Evolutionary conservation across 2,113 vertebrate genomes (phyloP).

Genomic region (Rhinoptilus africanus): DNA sequence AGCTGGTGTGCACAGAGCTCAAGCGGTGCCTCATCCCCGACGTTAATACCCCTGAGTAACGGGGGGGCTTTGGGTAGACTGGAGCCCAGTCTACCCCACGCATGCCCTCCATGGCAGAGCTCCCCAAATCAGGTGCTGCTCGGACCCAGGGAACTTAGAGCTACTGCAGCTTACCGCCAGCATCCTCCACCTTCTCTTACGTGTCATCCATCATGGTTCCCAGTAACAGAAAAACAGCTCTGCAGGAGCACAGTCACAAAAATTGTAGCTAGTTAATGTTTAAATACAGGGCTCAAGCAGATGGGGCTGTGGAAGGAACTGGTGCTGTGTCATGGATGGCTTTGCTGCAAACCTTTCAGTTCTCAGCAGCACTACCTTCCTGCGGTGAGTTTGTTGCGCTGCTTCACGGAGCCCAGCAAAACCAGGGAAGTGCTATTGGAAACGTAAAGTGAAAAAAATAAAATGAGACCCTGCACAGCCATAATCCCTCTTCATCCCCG

Average conservation of each 20-base stretch:
- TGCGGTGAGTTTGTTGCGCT: accelerated
- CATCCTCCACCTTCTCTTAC: neutral
- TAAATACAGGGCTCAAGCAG: neutral
- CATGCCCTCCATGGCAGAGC: accelerated
- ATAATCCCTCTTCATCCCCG: neutral
- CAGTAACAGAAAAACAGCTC: neutral
- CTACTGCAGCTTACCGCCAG: neutral
- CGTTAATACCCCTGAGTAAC: accelerated
- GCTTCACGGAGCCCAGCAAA: neutral
- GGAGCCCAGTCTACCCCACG: neutral
- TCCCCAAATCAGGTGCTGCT: neutral
- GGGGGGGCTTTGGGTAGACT: neutral
- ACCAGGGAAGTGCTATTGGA: neutral
- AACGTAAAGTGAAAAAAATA: neutral
- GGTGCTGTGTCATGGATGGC: too few relatives aligned
- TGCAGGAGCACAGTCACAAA: neutral
- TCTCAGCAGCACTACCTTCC: accelerated
- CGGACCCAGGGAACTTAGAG: neutral
- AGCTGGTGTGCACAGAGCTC: neutral
- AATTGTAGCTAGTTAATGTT: neutral
- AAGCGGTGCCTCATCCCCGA: accelerated
- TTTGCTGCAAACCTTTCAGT: neutral
- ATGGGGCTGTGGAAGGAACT: neutral
- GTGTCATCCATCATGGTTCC: accelerated
- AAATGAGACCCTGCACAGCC: neutral